Percentiles rank a stretch among this genome's conserved stretches.
Conservation (phyloP, 2,888 invertebrate species). For the Lochmaea crataegi region DNA sequence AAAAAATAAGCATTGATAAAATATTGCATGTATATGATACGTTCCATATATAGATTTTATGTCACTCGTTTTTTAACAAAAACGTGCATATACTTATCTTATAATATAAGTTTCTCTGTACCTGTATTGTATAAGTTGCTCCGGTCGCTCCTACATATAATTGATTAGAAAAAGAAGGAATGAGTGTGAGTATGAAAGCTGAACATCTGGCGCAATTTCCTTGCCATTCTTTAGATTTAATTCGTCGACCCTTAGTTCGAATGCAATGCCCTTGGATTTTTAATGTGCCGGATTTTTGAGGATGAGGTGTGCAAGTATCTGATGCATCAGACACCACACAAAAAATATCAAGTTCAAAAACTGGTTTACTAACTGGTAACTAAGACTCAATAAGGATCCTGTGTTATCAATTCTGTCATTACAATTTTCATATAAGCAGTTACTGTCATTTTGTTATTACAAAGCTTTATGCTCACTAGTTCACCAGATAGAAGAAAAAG, state of each 20-base stretch:
- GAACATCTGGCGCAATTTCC: conserved; percentile 59
- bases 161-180: conserved; percentile 45
- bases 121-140: not conserved
- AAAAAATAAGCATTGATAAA: too few relatives aligned
- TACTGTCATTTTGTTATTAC: not conserved
- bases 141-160: conserved; percentile 4
- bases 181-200: conserved; percentile 45
- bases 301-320: conserved; percentile 25
- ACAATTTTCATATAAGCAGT: not conserved
- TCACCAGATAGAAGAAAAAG: too few relatives aligned
- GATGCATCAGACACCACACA: conserved; percentile 13
- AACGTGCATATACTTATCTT: too few relatives aligned
- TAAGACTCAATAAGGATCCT: not conserved
- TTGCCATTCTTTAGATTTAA: conserved; percentile 41
- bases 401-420: not conserved
- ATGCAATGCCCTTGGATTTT: conserved; percentile 39
- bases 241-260: conserved; percentile 40
- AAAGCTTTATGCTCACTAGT: too few relatives aligned
- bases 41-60: too few relatives aligned
- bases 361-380: not conserved
- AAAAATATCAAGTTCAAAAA: conserved; percentile 2
- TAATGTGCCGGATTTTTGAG: conserved; percentile 17
- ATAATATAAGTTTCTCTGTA: not conserved
- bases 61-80: too few relatives aligned
- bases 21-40: too few relatives aligned